Conservation (phyloP, 2,888 invertebrate genomes). For the Antitype chi region DNA sequence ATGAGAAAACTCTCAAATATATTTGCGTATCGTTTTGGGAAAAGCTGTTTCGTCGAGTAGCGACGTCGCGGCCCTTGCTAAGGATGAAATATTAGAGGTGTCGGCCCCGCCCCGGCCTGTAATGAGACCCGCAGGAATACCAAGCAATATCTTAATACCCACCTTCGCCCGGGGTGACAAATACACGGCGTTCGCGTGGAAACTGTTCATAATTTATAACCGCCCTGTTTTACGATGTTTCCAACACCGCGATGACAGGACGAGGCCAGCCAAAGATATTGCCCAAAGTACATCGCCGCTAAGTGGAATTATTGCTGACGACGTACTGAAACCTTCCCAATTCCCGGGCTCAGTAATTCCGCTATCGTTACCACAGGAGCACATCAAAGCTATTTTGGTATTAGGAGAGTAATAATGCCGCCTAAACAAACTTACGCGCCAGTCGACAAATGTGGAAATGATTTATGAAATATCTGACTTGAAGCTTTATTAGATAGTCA, state of each 20-base stretch:
- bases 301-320: slow-evolving; percentile 83
- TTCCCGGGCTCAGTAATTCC: slow-evolving; percentile 75
- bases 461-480: slow-evolving; percentile 77
- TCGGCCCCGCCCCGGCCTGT: slow-evolving; percentile 81
- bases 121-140: slow-evolving; percentile 89
- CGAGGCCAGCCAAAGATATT: slow-evolving; percentile 76
- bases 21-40: slow-evolving; percentile 74
- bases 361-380: slow-evolving; percentile 67
- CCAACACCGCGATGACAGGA: slow-evolving; percentile 82
- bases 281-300: slow-evolving; percentile 71
- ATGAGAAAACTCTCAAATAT: slow-evolving; percentile 75
- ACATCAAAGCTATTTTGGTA: slow-evolving; percentile 80
- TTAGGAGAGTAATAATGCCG: slow-evolving; percentile 73
- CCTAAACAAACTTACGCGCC: slow-evolving; percentile 74
- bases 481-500: slow-evolving; percentile 69
- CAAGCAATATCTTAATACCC: slow-evolving; percentile 90
- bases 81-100: slow-evolving; percentile 87
- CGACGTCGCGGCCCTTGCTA: slow-evolving; percentile 74
- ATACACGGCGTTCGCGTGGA: slow-evolving; percentile 85
- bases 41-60: slow-evolving; percentile 72
- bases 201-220: slow-evolving; percentile 90
- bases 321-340: slow-evolving; percentile 72
- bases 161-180: slow-evolving; percentile 87
- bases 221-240: slow-evolving; percentile 81
- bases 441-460: slow-evolving; percentile 76